A percentile compares a stretch with the other conserved stretches of the same genome.
phyloP scores from a whole-genome alignment of 2,797 vertebrate species.

The Sebastes cheni region DNA sequence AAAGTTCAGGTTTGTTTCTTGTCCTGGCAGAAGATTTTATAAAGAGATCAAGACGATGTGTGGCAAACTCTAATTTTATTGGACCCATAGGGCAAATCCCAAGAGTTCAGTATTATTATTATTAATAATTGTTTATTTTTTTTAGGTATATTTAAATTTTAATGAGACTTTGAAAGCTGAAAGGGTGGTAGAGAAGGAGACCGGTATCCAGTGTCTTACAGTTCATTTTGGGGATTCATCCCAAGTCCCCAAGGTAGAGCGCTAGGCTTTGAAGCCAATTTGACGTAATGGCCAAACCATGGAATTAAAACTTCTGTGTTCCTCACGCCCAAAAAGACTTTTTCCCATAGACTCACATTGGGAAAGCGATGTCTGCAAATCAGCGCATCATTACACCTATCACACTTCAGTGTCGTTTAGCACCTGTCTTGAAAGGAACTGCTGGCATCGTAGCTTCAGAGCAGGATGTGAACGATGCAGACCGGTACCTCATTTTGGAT shows the following conservation, averaged over 20 bases:
- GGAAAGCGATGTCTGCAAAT: no score
- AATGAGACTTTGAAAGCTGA: background rate
- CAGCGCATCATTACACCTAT: no score
- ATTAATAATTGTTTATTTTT: no score
- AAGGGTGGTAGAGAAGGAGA: background rate
- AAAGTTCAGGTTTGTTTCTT: background rate
- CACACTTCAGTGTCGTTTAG: background rate
- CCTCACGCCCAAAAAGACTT: background rate
- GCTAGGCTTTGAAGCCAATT: background rate
- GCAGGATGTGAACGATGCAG: background rate
- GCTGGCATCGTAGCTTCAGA: background rate
- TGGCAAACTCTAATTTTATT: background rate
- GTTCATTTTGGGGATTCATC: background rate
- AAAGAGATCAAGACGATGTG: background rate
- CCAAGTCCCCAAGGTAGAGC: background rate
- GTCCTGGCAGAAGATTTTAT: background rate
- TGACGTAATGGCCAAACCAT: background rate
- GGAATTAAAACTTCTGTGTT: background rate
- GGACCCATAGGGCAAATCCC: background rate
- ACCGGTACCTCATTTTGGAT: background rate
- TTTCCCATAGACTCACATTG: background rate
- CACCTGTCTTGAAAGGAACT: background rate
- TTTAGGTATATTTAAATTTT: rapidly evolving
- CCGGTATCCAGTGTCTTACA: background rate
- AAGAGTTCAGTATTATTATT: background rate